These are phyloP conservation scores for Drosophila atripex DNA, from an alignment of 2,888 invertebrate species.

Conservation along the genomic window DNA sequence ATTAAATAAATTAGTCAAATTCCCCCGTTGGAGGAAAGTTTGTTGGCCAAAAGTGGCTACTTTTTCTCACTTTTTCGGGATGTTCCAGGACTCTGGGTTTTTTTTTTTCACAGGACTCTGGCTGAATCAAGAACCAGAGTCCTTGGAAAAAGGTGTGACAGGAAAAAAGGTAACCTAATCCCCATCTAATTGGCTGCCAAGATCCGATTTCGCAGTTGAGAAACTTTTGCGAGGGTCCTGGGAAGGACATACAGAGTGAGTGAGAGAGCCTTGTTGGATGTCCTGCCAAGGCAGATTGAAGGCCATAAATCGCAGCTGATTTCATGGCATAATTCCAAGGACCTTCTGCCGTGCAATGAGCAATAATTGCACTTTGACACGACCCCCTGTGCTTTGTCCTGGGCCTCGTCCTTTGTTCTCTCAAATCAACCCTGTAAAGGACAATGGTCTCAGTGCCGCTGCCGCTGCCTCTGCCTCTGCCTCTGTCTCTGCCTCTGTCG, in stretches of 20 bases:
- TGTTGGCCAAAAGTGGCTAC: not conserved
- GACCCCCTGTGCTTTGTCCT: slow-evolving; percentile 17
- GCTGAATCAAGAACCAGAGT: too few species aligned
- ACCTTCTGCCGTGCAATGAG: slow-evolving; percentile 47
- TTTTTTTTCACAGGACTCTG: too few species aligned
- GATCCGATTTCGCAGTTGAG: slow-evolving; percentile 22
- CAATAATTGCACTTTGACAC: slow-evolving; percentile 71
- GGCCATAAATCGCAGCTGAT: slow-evolving; percentile 64
- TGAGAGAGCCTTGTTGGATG: not conserved
- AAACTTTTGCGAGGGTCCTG: not conserved
- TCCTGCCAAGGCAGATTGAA: slow-evolving; percentile 55
- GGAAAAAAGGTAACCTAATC: slow-evolving; percentile 20
- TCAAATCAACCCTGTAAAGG: slow-evolving; percentile 69
- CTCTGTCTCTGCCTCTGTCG: slow-evolving; percentile 2
- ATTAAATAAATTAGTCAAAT: slow-evolving; percentile 75
- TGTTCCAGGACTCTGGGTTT: too few species aligned
- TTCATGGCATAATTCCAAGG: slow-evolving; percentile 8
- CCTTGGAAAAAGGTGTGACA: not conserved
- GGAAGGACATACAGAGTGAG: slow-evolving; percentile 8
- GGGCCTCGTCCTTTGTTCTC: not conserved
- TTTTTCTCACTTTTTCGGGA: too few species aligned
- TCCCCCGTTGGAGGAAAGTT: slow-evolving; percentile 44
- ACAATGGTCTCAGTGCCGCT: slow-evolving; percentile 53
- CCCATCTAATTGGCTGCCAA: slow-evolving; percentile 30
- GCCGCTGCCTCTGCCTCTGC: not conserved